These are phyloP conservation scores for Eurytoma adleriae DNA, from an alignment of 2,888 invertebrate species.

Conservation along the genomic window DNA sequence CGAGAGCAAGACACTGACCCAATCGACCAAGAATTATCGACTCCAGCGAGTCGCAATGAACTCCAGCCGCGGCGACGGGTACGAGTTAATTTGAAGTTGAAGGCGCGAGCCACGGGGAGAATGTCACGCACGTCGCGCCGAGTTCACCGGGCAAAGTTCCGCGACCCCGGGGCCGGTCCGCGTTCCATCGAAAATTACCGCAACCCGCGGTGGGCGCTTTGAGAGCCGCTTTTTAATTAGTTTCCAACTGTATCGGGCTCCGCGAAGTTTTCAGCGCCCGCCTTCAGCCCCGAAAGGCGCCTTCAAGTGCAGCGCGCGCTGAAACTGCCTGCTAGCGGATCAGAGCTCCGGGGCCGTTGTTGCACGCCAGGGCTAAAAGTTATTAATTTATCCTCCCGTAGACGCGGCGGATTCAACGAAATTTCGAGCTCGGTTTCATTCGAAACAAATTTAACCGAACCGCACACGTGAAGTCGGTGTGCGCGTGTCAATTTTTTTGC, in stretches of 20 bases:
- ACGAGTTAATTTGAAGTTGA: slow-evolving; percentile 47
- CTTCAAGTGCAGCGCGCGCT: slow-evolving; percentile 57
- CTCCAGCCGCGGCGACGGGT: no score
- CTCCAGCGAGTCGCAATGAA: no score
- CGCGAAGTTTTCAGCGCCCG: slow-evolving; percentile 43
- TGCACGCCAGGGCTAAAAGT: slow-evolving; percentile 32
- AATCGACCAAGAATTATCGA: no score
- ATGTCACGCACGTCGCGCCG: slow-evolving; percentile 54
- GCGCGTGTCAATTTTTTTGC: background rate
- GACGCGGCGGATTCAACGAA: slow-evolving; percentile 14
- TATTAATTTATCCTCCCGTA: slow-evolving; percentile 49
- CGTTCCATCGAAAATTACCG: slow-evolving; percentile 48
- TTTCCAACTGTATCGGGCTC: slow-evolving; percentile 52
- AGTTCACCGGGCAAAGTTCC: slow-evolving; percentile 39
- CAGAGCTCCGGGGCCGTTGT: slow-evolving; percentile 24
- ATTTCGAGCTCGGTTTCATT: slow-evolving; percentile 26
- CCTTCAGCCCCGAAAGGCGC: slow-evolving; percentile 30
- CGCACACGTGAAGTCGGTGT: background rate
- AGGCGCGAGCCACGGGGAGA: slow-evolving; percentile 34
- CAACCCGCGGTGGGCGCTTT: slow-evolving; percentile 42
- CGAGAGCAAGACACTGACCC: no score
- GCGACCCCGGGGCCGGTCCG: background rate
- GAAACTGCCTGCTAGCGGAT: slow-evolving; percentile 39
- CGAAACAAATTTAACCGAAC: slow-evolving; percentile 30
- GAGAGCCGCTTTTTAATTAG: slow-evolving; percentile 59